Conservation (phyloP, 2,888 invertebrate genomes). For the Dicroscelio sp. region DNA sequence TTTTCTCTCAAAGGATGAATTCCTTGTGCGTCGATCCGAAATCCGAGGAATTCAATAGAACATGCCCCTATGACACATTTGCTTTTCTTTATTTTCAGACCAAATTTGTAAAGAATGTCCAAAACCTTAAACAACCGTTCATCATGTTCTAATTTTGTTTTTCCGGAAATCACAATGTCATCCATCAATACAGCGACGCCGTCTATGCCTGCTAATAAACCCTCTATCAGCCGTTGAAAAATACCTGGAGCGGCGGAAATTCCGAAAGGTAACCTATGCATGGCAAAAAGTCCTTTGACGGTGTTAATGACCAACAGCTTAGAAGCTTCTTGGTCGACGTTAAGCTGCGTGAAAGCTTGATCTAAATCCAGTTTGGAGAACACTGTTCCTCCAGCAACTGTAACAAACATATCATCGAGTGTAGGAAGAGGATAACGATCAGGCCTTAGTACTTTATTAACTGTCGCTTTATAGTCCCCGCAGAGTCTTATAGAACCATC, state of each 20-base stretch:
- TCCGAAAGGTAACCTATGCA: slow-evolving; percentile 84
- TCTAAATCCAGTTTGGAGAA: slow-evolving; percentile 36
- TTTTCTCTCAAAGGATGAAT: slow-evolving; percentile 28
- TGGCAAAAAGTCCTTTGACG: slow-evolving; percentile 38
- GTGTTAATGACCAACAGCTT: slow-evolving; percentile 10
- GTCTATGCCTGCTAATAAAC: slow-evolving; percentile 45
- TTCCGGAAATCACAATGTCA: slow-evolving; percentile 21
- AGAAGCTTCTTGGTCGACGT: not conserved
- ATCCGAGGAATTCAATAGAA: slow-evolving; percentile 36
- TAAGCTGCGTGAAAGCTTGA: slow-evolving; percentile 20
- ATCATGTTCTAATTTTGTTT: slow-evolving; percentile 24
- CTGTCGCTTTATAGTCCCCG: slow-evolving; percentile 30
- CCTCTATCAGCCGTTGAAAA: slow-evolving; percentile 77
- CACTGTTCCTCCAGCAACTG: slow-evolving; percentile 6
- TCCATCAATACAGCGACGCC: slow-evolving; percentile 32
- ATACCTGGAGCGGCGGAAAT: slow-evolving; percentile 71
- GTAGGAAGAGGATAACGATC: slow-evolving; percentile 38
- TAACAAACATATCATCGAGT: slow-evolving; percentile 26
- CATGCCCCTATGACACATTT: slow-evolving; percentile 32
- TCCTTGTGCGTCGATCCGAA: slow-evolving; percentile 7
- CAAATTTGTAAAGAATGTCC: not conserved
- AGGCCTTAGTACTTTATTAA: slow-evolving; percentile 3
- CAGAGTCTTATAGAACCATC: slow-evolving; percentile 1
- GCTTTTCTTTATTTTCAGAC: slow-evolving; percentile 35
- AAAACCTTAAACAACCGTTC: slow-evolving; percentile 19